A percentile compares a stretch with the other conserved stretches of the same genome.
These are phyloP conservation scores for Neotoxoptera formosana DNA, from an alignment of 1,140 invertebrate species.

Conservation along the genomic window DNA sequence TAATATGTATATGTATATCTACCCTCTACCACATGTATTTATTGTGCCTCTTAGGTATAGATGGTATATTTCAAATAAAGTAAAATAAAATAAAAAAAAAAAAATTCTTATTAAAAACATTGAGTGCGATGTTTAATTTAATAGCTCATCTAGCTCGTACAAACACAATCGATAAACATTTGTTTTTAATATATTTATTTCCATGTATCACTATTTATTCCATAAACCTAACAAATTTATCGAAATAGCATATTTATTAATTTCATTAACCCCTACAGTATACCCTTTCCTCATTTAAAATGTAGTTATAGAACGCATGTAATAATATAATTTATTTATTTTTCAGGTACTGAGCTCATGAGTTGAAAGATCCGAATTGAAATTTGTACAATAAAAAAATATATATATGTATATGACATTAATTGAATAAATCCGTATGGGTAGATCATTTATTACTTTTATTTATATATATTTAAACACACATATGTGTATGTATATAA, in stretches of 20 bases:
- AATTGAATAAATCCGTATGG: neutral
- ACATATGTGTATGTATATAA: neutral
- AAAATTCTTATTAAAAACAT: neutral
- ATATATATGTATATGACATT: neutral
- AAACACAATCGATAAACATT: neutral
- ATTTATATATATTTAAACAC: neutral
- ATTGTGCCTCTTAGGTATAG: no score
- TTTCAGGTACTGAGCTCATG: conserved; percentile 54
- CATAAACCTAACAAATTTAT: neutral
- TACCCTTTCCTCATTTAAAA: neutral
- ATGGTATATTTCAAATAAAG: no score
- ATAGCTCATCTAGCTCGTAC: neutral
- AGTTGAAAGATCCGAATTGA: conserved; percentile 46
- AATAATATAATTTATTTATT: neutral
- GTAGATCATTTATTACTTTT: neutral
- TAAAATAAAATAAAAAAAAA: no score
- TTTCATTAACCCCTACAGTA: neutral
- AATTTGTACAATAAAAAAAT: neutral
- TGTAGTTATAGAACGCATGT: neutral
- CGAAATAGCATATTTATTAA: neutral
- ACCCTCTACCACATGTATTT: no score
- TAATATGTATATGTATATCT: no score
- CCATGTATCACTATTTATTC: neutral
- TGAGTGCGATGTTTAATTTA: neutral
- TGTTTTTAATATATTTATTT: neutral